Evolutionary conservation across 2,888 invertebrate species (phyloP).

Genomic region (Idaea aversata): DNA sequence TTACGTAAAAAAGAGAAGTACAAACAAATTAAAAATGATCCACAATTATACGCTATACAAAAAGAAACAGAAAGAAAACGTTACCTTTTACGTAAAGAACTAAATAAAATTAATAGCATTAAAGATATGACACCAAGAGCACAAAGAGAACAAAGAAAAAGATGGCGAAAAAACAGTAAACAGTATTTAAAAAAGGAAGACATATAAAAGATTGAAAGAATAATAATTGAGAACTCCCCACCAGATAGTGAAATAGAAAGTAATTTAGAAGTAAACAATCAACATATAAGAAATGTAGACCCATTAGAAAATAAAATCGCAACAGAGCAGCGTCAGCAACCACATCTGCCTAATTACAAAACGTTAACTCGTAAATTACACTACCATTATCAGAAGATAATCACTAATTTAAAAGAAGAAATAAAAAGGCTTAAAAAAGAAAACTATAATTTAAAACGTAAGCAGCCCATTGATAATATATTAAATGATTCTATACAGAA

Average conservation of each 20-base stretch:
- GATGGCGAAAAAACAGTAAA: slow-evolving; percentile 3
- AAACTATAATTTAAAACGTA: too few species aligned
- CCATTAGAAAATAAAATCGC: not conserved
- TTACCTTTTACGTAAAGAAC: not conserved
- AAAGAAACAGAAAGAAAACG: not conserved
- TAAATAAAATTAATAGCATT: not conserved
- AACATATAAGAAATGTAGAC: not conserved
- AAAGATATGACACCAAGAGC: too few species aligned
- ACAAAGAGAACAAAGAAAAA: slow-evolving; percentile 12
- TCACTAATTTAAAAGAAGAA: too few species aligned
- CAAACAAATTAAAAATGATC: slow-evolving; percentile 11
- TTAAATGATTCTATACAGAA: not conserved
- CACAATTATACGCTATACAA: not conserved
- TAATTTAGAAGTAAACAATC: not conserved
- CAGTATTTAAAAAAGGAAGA: not conserved
- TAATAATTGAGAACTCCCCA: not conserved
- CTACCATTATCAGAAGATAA: too few species aligned
- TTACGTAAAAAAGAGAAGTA: slow-evolving; percentile 12
- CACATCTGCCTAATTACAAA: too few species aligned
- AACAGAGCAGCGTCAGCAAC: too few species aligned
- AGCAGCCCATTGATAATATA: too few species aligned
- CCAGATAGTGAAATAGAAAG: not conserved
- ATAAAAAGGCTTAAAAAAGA: not conserved
- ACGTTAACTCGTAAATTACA: too few species aligned
- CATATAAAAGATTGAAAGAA: not conserved